phyloP scores from a whole-genome alignment of 2,113 vertebrate genomes.

The Ia io region DNA sequence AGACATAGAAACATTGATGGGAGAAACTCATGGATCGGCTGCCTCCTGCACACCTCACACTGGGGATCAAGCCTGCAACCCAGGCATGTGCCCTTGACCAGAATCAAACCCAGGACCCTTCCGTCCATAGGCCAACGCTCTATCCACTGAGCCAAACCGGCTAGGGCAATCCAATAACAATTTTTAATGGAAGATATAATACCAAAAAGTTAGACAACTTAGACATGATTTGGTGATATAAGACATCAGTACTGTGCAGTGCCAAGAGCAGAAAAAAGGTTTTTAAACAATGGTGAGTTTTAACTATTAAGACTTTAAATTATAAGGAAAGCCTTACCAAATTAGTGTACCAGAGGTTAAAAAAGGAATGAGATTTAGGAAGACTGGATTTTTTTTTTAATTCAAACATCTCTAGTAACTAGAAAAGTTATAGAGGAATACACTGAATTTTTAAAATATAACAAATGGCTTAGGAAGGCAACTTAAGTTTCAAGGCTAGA shows the following conservation, averaged over 20 bases:
- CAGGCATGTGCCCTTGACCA: too few species aligned
- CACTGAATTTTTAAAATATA: not conserved
- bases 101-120: too few species aligned
- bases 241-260: not conserved
- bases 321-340: not conserved
- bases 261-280: not conserved
- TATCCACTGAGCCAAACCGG: too few species aligned
- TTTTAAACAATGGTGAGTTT: not conserved
- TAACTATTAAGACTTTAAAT: not conserved
- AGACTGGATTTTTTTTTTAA: constrained; percentile 29
- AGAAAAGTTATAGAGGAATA: not conserved
- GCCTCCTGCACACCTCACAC: too few species aligned
- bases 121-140: too few species aligned
- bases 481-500: not conserved
- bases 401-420: constrained; percentile 29
- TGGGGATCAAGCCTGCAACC: too few species aligned
- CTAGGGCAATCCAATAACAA: not conserved
- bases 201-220: not conserved
- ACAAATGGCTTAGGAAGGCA: not conserved
- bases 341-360: not conserved
- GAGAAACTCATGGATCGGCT: too few species aligned
- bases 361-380: constrained; percentile 14
- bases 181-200: not conserved
- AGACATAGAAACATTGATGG: too few species aligned
- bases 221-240: not conserved